These are phyloP conservation scores for Elachura formosa DNA, from an alignment of 2,113 vertebrate genomes.

Conservation along the genomic window DNA sequence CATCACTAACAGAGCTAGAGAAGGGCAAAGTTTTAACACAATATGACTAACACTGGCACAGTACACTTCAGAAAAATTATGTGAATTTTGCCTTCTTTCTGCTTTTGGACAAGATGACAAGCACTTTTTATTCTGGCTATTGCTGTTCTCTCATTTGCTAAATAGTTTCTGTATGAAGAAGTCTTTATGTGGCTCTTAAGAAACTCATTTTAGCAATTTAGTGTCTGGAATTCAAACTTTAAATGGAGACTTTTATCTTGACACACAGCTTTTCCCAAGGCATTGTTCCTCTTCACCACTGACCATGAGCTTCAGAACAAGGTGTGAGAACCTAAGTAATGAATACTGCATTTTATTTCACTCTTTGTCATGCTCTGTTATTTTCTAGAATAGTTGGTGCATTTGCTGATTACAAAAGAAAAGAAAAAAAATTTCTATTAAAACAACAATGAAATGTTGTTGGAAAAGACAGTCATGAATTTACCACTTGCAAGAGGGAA, in stretches of 20 bases:
- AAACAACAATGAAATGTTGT: background rate
- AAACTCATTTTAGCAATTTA: background rate
- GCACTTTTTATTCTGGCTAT: background rate
- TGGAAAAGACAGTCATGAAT: background rate
- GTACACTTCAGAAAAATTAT: background rate
- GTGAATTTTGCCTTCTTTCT: background rate
- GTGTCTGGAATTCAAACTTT: background rate
- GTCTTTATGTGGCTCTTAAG: background rate
- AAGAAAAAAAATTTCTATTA: background rate
- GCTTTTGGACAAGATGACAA: background rate
- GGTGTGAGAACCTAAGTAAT: background rate
- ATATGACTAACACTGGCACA: background rate
- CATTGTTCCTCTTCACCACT: background rate
- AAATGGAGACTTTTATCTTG: constrained; percentile 26
- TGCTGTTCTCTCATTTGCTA: background rate
- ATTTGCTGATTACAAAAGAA: background rate
- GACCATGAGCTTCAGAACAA: background rate
- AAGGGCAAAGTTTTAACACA: background rate
- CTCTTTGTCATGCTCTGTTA: background rate
- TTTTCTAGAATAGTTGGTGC: background rate
- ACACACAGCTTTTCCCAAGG: background rate
- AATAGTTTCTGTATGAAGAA: background rate
- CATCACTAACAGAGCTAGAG: background rate
- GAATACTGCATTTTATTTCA: background rate
- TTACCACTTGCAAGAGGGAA: background rate